phyloP scores from a whole-genome alignment of 1,140 invertebrate genomes.

The Monomorium pharaonis region DNA sequence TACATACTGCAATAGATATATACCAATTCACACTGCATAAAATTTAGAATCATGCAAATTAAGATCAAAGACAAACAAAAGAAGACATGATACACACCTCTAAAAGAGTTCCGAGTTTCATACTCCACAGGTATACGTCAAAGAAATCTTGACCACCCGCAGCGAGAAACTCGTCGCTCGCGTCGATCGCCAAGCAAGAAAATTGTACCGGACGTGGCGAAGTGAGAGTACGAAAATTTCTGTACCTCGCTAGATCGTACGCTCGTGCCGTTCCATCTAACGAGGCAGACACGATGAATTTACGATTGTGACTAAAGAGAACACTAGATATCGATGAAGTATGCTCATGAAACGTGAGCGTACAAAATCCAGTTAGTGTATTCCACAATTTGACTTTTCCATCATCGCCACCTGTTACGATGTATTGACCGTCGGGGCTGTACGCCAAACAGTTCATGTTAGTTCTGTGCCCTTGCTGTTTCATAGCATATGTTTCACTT shows the following conservation, averaged over 20 bases:
- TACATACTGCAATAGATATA: no score
- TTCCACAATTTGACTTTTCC: slow-evolving; percentile 99
- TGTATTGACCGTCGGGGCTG: slow-evolving; percentile 95
- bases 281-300: slow-evolving; percentile 96
- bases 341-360: slow-evolving; percentile 97
- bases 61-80: not conserved
- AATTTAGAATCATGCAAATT: not conserved
- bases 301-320: slow-evolving; percentile 95
- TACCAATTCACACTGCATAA: not conserved
- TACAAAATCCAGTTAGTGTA: slow-evolving; percentile 94
- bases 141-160: slow-evolving; percentile 97
- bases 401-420: slow-evolving; percentile 97
- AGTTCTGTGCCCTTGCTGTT: slow-evolving; percentile 97
- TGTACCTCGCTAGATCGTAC: slow-evolving; percentile 97
- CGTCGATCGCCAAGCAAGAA: slow-evolving; percentile 95
- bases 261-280: slow-evolving; percentile 98
- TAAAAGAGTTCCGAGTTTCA: slow-evolving; percentile 95
- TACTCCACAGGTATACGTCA: slow-evolving; percentile 98
- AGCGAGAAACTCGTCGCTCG: slow-evolving; percentile 95
- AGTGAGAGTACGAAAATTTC: slow-evolving; percentile 98
- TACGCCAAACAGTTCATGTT: slow-evolving; percentile 95
- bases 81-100: slow-evolving; percentile 87
- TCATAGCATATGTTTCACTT: slow-evolving; percentile 98
- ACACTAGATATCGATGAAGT: slow-evolving; percentile 92
- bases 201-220: slow-evolving; percentile 96